Evolutionary conservation across 2,888 invertebrate species (phyloP), one percentile per base, ranked within the genome.

Genomic region (Agapostemon virescens): DNA sequence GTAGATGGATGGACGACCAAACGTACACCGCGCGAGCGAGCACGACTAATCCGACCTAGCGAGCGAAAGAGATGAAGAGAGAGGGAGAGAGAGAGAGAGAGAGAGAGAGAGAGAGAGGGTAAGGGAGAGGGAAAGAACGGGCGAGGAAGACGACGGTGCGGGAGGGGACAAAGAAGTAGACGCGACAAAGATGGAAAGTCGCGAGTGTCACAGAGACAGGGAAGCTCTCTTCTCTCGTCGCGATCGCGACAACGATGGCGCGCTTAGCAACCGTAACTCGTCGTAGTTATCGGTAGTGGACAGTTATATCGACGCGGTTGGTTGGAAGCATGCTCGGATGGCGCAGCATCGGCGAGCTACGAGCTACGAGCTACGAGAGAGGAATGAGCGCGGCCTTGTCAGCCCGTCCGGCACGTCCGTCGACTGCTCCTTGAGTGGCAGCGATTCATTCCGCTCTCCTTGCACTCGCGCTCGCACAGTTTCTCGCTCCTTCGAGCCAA

Each of bases 361-460:
- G 55, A 52, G 52, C 52, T 23, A 52, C 64, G 70, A 78, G 63
- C 49, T 58, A 70, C 67, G 77, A 69, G 69, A 76, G 79, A 72
- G 79, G 78, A 74, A 74, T 72, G 81, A 82, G 78, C 85, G 76
- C 77, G 87, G 82, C 86, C 85, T 87, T 85, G 87, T 77, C 85
- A 80, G 85, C 86, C 87, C 86, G 85, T 87, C 86, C 80, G 83
- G 42, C 83, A 83, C 84, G 85, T 85, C 84, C 84, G 84, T 85
- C 86, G 83, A 81, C 77, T 87, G 83, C 82, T 87, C 84, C 86
- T 89, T 88, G 89, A 89, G 86, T 89, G 89, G 87, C 89, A 88
- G 85, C 86, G 86, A 85, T 86, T 88, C 89, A 88, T 89, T 89
- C 85, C 86, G 87, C 77, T 84, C 82, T 78, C 72, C 77, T 79